These are phyloP conservation scores for Clarias magur DNA, from an alignment of 2,113 vertebrate genomes.

Conservation along the genomic window DNA sequence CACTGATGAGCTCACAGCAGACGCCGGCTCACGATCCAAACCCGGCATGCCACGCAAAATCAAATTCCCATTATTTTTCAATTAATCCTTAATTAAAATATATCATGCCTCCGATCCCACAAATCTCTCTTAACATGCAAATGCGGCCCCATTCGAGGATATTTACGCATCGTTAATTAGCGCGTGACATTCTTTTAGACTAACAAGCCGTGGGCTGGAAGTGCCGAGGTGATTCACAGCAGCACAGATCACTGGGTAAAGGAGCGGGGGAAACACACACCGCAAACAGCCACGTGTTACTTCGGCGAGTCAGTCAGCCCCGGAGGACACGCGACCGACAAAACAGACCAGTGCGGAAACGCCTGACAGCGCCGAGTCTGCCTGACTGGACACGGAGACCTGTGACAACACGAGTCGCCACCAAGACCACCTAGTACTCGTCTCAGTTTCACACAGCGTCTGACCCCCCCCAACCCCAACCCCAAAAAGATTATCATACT, in stretches of 20 bases:
- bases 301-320: constrained; percentile 2
- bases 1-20: constrained; percentile 78
- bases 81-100: constrained; percentile 99
- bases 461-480: too few relatives aligned
- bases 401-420: background rate
- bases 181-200: constrained; percentile 87
- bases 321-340: background rate
- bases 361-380: background rate
- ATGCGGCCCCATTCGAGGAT: constrained; percentile 89
- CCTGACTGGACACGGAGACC: background rate
- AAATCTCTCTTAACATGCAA: constrained; percentile 98
- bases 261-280: constrained; percentile 2
- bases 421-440: background rate
- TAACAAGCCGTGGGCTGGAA: constrained; percentile 87
- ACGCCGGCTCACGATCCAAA: constrained; percentile 80
- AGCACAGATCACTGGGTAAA: constrained; percentile 35
- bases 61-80: constrained; percentile 98
- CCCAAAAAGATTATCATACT: background rate
- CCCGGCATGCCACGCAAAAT: constrained; percentile 93
- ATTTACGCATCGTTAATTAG: constrained; percentile 99
- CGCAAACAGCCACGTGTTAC: constrained; percentile 18
- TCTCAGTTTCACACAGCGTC: too few relatives aligned
- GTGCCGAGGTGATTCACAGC: constrained; percentile 75
- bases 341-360: background rate
- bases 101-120: constrained; percentile 92